These are phyloP conservation scores for Medauroidea extradentata DNA, from an alignment of 1,140 invertebrate species.

Conservation along the genomic window DNA sequence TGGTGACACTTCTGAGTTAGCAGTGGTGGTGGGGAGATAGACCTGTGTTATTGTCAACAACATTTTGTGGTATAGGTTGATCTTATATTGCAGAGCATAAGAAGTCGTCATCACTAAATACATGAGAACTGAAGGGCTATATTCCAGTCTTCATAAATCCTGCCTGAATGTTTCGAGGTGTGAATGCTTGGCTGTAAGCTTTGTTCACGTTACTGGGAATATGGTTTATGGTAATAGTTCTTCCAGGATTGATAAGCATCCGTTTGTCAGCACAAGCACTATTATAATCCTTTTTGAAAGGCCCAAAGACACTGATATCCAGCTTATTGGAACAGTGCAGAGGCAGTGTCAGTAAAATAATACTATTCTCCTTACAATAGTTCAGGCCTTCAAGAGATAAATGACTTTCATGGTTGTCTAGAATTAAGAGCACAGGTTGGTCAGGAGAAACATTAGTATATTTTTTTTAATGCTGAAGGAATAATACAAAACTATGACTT, in stretches of 20 bases:
- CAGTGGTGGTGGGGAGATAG: no score
- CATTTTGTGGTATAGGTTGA: no score
- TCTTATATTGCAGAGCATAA: conserved; percentile 34
- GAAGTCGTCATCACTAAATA: conserved; percentile 39
- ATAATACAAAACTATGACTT: conserved; percentile 9
- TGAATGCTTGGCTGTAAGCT: no score
- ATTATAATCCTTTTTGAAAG: conserved; percentile 39
- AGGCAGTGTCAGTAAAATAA: conserved; percentile 5
- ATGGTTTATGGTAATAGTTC: conserved; percentile 31
- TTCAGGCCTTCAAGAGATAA: conserved; percentile 4
- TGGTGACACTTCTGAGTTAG: no score
- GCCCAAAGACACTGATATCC: conserved; percentile 26
- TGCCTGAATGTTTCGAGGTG: conserved; percentile 24
- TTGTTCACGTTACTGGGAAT: conserved; percentile 24
- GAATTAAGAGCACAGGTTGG: conserved; percentile 12
- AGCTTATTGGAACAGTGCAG: background rate
- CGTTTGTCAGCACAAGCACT: no score
- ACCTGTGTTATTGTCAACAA: no score
- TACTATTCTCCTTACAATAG: conserved; percentile 8
- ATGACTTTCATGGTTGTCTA: conserved; percentile 25
- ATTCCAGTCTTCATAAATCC: conserved; percentile 34
- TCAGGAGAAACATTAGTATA: conserved; percentile 5
- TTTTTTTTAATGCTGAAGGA: conserved; percentile 6
- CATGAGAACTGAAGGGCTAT: conserved; percentile 32
- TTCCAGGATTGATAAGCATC: conserved; percentile 29